A percentile compares a stretch with the other conserved stretches of the same genome.
These are phyloP conservation scores for Sialia sialis DNA, from an alignment of 2,113 vertebrate genomes.

Conservation along the genomic window DNA sequence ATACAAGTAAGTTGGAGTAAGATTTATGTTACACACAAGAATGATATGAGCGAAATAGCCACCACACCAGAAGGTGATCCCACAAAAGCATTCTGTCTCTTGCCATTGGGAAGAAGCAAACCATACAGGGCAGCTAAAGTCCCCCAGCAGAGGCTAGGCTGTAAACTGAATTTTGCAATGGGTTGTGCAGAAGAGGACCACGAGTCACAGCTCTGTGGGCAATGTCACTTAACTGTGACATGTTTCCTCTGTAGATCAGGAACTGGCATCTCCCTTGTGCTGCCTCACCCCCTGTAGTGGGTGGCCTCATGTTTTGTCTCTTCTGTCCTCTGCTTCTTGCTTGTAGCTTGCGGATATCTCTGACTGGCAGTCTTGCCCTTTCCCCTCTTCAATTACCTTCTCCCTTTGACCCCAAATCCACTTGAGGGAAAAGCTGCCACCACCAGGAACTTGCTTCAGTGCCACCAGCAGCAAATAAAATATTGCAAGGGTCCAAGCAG, in stretches of 20 bases:
- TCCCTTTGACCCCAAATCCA: not conserved
- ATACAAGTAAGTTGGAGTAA: not conserved
- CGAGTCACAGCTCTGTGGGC: not conserved
- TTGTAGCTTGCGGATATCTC: not conserved
- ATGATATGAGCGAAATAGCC: not conserved
- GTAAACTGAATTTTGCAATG: not conserved
- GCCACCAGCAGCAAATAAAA: not conserved
- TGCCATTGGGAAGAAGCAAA: not conserved
- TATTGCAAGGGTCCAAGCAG: not conserved
- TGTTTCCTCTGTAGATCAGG: not conserved
- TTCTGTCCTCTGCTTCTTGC: not conserved
- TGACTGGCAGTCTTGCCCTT: not conserved
- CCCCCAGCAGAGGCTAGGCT: not conserved
- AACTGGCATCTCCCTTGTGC: not conserved
- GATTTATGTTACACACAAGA: not conserved
- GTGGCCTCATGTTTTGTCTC: not conserved
- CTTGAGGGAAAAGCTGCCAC: not conserved
- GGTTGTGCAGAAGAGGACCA: not conserved
- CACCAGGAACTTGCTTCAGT: not conserved
- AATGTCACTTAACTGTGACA: not conserved
- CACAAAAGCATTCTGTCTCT: not conserved
- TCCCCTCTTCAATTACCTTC: not conserved
- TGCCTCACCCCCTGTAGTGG: not conserved
- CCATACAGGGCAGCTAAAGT: not conserved
- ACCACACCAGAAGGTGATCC: not conserved